A percentile compares a stretch with the other conserved stretches of the same genome.
These are phyloP conservation scores for Oryzias dopingdopingensis DNA, from an alignment of 2,797 vertebrate genomes.

Conservation along the genomic window DNA sequence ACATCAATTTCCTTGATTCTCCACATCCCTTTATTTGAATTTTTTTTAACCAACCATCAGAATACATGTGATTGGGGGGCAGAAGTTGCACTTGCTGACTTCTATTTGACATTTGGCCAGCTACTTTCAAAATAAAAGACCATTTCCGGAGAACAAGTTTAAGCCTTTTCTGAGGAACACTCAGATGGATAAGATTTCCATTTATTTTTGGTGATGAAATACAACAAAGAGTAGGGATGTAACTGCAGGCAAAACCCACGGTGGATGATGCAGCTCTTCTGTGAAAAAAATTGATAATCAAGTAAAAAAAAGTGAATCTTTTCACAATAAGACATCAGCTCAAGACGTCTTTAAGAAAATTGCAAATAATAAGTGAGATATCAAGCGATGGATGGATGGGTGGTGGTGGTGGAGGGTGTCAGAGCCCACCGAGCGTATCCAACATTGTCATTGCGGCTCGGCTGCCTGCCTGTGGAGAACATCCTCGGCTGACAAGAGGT, in stretches of 20 bases:
- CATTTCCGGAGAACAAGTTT: too few relatives aligned
- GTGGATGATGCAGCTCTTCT: constrained; percentile 9
- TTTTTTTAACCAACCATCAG: constrained; percentile 5
- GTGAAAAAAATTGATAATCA: neutral
- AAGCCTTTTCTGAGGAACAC: neutral
- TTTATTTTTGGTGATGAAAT: constrained; percentile 31
- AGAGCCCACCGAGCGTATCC: constrained; percentile 72
- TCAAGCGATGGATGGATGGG: constrained; percentile 33
- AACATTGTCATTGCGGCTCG: constrained; percentile 75
- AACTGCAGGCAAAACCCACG: constrained; percentile 4
- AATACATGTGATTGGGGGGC: constrained; percentile 26
- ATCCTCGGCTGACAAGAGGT: constrained; percentile 75
- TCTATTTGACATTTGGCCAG: constrained; percentile 47
- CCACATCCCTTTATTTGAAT: constrained; percentile 6
- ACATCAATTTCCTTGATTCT: constrained; percentile 40
- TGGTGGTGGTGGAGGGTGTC: constrained; percentile 50
- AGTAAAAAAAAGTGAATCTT: constrained; percentile 11
- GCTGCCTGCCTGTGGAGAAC: constrained; percentile 73
- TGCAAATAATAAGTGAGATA: constrained; percentile 68
- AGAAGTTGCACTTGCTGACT: constrained; percentile 32
- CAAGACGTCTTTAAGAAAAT: constrained; percentile 51
- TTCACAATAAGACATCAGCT: constrained; percentile 7
- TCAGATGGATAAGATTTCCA: constrained; percentile 28
- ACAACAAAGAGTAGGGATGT: constrained; percentile 9
- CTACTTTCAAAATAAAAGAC: constrained; percentile 2